phyloP scores from a whole-genome alignment of 2,797 vertebrate species.

The Ibycter americanus region DNA sequence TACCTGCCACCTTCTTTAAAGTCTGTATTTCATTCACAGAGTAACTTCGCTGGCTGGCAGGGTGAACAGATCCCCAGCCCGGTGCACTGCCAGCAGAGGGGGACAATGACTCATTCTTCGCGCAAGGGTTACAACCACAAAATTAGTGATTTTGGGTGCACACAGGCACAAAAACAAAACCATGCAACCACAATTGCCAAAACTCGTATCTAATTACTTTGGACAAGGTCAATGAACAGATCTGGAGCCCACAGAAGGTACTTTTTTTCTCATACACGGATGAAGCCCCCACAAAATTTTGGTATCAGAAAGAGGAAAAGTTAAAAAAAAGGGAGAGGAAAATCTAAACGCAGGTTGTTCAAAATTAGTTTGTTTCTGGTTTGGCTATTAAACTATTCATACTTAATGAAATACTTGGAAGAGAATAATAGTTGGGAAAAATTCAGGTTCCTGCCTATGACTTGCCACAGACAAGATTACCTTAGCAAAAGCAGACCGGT shows the following conservation, averaged over 20 bases:
- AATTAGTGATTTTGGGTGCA: background rate
- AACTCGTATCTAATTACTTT: background rate
- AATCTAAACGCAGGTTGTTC: background rate
- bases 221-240: background rate
- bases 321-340: background rate
- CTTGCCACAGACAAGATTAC: background rate
- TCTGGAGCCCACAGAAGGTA: background rate
- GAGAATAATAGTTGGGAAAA: background rate
- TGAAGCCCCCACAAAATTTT: background rate
- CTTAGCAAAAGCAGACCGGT: background rate
- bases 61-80: background rate
- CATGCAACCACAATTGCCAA: accelerated
- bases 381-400: background rate
- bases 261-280: background rate
- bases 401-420: background rate
- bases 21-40: background rate
- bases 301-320: background rate
- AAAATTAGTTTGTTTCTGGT: background rate
- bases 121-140: no score
- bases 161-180: background rate
- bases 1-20: background rate
- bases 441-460: background rate
- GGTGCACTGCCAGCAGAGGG: background rate
- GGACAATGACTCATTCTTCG: background rate
- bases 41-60: background rate